Percentiles rank a stretch among this genome's conserved stretches.
These are phyloP conservation scores for Plagodis pulveraria DNA, from an alignment of 2,888 invertebrate genomes.

Conservation along the genomic window DNA sequence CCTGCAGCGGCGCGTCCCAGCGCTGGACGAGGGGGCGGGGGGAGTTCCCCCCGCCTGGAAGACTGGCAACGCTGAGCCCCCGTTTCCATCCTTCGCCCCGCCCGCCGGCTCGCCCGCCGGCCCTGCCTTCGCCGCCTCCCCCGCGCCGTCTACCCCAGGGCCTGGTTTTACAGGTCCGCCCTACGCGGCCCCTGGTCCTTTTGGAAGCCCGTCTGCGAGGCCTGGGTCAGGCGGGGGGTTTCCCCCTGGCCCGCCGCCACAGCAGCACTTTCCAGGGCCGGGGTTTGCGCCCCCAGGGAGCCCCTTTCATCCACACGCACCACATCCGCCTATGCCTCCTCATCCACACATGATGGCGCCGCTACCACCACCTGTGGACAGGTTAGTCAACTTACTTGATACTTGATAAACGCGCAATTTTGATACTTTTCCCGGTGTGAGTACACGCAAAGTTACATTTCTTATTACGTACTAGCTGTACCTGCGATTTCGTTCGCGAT, in stretches of 20 bases:
- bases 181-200: conserved; percentile 88
- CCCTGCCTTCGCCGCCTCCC: conserved; percentile 88
- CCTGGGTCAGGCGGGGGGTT: conserved; percentile 94
- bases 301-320: conserved; percentile 92
- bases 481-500: too few relatives aligned
- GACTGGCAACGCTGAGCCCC: conserved; percentile 85
- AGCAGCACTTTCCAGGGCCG: conserved; percentile 89
- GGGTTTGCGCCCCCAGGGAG: conserved; percentile 91
- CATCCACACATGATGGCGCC: conserved; percentile 83
- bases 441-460: too few relatives aligned
- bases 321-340: conserved; percentile 95
- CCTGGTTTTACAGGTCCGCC: conserved; percentile 88
- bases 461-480: too few relatives aligned
- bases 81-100: conserved; percentile 91
- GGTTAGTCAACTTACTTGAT: conserved; percentile 76
- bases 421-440: too few relatives aligned
- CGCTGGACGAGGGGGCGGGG: conserved; percentile 78
- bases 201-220: conserved; percentile 85
- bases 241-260: conserved; percentile 90
- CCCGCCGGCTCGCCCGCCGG: conserved; percentile 91
- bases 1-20: conserved; percentile 92
- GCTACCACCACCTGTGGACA: conserved; percentile 91
- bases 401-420: conserved; percentile 4
- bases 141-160: conserved; percentile 89
- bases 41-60: conserved; percentile 89